phyloP scores from a whole-genome alignment of 2,888 invertebrate genomes.

The Drosophila kuntzei region DNA sequence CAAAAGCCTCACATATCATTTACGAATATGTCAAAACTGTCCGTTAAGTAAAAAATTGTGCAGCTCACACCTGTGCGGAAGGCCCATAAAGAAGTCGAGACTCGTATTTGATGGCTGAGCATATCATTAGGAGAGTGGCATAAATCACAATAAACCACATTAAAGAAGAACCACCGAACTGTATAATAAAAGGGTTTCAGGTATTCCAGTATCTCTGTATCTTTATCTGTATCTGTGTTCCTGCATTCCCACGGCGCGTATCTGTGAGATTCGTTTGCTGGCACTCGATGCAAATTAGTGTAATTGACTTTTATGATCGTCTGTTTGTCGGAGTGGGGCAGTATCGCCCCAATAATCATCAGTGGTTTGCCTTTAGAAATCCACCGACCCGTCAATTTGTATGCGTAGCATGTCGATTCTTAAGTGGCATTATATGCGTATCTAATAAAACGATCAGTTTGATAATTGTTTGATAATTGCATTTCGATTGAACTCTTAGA shows the following conservation, averaged over 20 bases:
- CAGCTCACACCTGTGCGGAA: conserved; percentile 66
- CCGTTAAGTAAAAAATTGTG: conserved; percentile 35
- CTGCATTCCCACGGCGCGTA: conserved; percentile 65
- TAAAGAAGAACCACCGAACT: conserved; percentile 1
- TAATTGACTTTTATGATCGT: conserved; percentile 65
- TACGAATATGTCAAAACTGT: conserved; percentile 64
- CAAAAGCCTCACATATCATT: conserved; percentile 56
- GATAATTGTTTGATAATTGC: conserved; percentile 8
- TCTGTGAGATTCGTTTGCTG: conserved; percentile 40
- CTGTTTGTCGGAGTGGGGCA: conserved; percentile 13
- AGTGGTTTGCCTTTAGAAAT: conserved; percentile 4
- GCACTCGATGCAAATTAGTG: conserved; percentile 67
- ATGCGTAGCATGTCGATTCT: conserved; percentile 1
- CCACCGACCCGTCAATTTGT: neutral
- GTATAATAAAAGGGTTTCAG: conserved; percentile 19
- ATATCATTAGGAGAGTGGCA: conserved; percentile 3
- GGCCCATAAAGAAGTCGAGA: conserved; percentile 8
- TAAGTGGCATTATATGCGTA: neutral
- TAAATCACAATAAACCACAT: conserved; percentile 2
- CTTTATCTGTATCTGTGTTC: conserved; percentile 28
- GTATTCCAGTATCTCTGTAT: neutral
- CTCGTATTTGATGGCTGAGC: conserved; percentile 5
- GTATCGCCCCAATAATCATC: conserved; percentile 6
- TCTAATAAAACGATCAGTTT: conserved; percentile 5
- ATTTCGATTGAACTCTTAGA: neutral